Percentiles rank a stretch among this genome's conserved stretches.
These are phyloP conservation scores for Vultur gryphus DNA, from an alignment of 2,797 vertebrate genomes.

Conservation along the genomic window DNA sequence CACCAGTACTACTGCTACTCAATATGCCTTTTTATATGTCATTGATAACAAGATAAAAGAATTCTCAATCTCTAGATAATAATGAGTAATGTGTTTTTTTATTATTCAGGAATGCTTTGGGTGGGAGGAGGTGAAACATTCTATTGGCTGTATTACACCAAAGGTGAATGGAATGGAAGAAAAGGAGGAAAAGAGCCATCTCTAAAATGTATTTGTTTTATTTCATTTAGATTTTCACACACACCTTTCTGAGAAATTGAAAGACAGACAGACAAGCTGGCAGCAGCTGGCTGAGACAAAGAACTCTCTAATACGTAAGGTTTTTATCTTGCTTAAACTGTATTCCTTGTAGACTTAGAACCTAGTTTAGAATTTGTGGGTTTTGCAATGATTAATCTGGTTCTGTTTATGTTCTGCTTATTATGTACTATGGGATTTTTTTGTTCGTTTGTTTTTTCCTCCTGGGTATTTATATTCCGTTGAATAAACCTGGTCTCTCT, in stretches of 20 bases:
- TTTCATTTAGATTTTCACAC: conserved; percentile 75
- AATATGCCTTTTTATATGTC: background rate
- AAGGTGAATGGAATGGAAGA: background rate
- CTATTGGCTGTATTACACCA: background rate
- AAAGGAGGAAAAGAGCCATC: background rate
- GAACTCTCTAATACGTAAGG: conserved; percentile 75
- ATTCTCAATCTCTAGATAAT: background rate
- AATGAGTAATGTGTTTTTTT: background rate
- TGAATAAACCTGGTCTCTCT: background rate
- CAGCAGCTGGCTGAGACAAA: conserved; percentile 75
- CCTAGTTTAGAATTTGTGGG: conserved; percentile 4
- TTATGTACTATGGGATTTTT: background rate
- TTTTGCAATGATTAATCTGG: background rate
- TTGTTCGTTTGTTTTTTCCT: background rate
- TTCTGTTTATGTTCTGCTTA: background rate
- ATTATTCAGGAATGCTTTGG: background rate
- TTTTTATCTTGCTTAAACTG: conserved; percentile 66
- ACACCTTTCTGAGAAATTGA: conserved; percentile 75
- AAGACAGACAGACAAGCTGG: conserved; percentile 75
- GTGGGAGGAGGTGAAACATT: conserved; percentile 5
- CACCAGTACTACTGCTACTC: background rate
- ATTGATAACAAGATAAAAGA: background rate
- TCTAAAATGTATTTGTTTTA: conserved; percentile 71
- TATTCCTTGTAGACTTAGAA: conserved; percentile 30
- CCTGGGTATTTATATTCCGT: background rate